These are phyloP conservation scores for Ailuropoda melanoleuca DNA, from an alignment of 2,113 vertebrate species.

Conservation along the genomic window DNA sequence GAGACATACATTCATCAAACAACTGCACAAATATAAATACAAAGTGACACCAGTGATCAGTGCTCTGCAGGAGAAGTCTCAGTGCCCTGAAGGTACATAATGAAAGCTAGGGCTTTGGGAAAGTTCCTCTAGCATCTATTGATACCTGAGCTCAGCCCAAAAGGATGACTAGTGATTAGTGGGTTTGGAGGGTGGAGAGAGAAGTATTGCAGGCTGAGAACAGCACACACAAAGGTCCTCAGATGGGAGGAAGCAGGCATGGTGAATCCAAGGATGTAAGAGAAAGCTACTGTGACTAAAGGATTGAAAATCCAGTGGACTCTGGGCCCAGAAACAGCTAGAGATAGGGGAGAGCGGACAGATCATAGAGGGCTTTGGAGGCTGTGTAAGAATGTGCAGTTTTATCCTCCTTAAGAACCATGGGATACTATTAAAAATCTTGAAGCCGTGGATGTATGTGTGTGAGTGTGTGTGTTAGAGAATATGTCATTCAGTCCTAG, in stretches of 20 bases:
- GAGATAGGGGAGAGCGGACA: background rate
- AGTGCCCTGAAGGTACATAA: background rate
- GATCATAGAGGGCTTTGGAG: background rate
- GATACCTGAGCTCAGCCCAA: background rate
- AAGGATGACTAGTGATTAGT: background rate
- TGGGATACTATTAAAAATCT: background rate
- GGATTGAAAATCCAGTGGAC: background rate
- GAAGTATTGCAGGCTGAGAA: background rate
- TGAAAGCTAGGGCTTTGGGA: background rate
- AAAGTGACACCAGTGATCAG: background rate
- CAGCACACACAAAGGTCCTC: background rate
- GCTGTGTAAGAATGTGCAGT: background rate
- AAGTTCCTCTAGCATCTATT: background rate
- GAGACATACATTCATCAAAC: background rate
- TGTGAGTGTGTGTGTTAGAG: background rate
- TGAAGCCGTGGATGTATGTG: background rate
- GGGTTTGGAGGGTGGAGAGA: background rate
- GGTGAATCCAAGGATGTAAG: background rate
- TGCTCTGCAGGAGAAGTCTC: background rate
- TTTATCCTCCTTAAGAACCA: background rate
- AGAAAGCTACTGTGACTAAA: background rate
- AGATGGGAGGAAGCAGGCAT: background rate
- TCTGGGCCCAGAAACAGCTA: background rate
- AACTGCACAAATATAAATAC: background rate
- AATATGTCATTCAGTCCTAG: background rate